These are phyloP conservation scores for Microplitis deprimator DNA, from an alignment of 2,888 invertebrate genomes.

Conservation along the genomic window DNA sequence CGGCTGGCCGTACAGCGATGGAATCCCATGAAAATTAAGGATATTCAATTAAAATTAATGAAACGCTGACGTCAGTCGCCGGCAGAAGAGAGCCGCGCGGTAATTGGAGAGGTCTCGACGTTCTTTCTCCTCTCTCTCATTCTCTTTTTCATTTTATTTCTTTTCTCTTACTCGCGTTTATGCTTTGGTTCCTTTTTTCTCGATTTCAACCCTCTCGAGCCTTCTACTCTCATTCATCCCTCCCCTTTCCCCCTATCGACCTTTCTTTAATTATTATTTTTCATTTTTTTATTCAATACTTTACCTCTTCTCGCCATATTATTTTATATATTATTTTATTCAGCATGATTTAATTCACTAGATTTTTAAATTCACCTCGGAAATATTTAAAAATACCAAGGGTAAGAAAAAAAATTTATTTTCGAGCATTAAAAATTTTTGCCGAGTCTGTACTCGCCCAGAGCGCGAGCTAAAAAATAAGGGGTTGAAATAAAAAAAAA, in stretches of 20 bases:
- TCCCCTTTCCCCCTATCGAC: conserved; percentile 22
- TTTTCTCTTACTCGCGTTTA: conserved; percentile 31
- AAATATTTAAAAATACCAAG: not conserved
- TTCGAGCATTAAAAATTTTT: conserved; percentile 25
- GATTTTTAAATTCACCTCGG: not conserved
- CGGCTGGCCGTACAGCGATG: conserved; percentile 39
- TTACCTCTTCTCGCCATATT: conserved; percentile 4
- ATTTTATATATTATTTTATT: conserved; percentile 22
- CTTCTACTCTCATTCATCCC: not conserved
- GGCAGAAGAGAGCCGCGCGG: conserved; percentile 42
- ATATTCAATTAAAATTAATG: conserved; percentile 68
- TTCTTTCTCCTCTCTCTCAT: conserved; percentile 28
- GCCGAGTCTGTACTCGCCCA: not conserved
- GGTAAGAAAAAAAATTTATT: conserved; percentile 14
- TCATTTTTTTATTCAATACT: conserved; percentile 1
- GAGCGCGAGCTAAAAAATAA: conserved; percentile 30
- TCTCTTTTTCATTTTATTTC: conserved; percentile 37
- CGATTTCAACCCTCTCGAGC: conserved; percentile 37
- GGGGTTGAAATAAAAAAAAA: conserved; percentile 22
- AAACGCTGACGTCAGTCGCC: conserved; percentile 59
- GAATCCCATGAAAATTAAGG: conserved; percentile 57
- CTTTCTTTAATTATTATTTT: not conserved
- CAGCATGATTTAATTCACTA: not conserved
- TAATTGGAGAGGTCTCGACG: conserved; percentile 62
- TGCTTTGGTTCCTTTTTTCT: conserved; percentile 21